Evolutionary conservation across 2,797 vertebrate species (phyloP).

Genomic region (Adelosebastes latens): DNA sequence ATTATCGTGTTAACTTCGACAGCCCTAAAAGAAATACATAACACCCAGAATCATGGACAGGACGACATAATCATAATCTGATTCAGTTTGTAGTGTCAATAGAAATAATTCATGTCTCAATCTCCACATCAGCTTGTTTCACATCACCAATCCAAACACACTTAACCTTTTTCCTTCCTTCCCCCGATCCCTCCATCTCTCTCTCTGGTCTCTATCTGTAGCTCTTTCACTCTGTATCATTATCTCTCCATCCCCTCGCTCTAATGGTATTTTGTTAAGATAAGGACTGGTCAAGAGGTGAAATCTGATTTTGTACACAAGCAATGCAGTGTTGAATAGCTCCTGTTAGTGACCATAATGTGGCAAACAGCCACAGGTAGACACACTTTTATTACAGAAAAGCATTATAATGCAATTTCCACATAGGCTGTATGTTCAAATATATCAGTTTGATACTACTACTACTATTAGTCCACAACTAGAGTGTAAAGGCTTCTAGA

Average conservation of each 20-base stretch:
- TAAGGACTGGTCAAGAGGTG: slow-evolving; percentile 2
- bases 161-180: neutral
- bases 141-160: neutral
- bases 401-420: neutral
- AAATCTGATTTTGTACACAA: neutral
- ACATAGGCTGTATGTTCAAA: neutral
- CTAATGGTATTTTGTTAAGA: slow-evolving; percentile 24
- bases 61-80: neutral
- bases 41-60: neutral
- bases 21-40: neutral
- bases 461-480: neutral
- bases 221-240: neutral
- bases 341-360: neutral
- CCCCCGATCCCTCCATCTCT: neutral
- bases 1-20: no score
- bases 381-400: neutral
- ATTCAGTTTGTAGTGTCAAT: neutral
- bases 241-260: slow-evolving; percentile 1
- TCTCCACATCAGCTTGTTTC: neutral
- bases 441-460: neutral
- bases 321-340: neutral
- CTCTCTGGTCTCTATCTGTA: neutral
- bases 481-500: neutral
- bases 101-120: neutral
- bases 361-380: neutral